A percentile compares a stretch with the other conserved stretches of the same genome.
Evolutionary conservation across 2,113 vertebrate genomes (phyloP).

Genomic region (Conger conger): DNA sequence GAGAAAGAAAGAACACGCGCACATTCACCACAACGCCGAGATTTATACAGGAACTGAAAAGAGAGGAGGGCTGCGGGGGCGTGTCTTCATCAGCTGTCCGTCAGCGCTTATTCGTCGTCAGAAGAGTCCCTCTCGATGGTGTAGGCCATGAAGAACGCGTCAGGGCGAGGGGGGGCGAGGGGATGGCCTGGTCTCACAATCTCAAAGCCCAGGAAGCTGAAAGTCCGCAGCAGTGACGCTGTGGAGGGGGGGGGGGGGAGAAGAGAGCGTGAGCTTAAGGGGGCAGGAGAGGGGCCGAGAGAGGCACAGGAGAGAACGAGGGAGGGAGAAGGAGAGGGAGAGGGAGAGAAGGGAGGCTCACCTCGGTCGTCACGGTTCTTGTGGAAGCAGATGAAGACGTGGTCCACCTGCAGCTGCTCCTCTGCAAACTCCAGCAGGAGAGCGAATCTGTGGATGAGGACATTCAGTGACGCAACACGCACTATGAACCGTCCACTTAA

Average conservation of each 20-base stretch:
- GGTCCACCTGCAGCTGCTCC: conserved; percentile 86
- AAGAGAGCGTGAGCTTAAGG: background rate
- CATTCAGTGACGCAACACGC: background rate
- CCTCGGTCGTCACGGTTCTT: conserved; percentile 95
- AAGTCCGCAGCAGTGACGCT: conserved; percentile 92
- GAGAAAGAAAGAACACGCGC: conserved; percentile 25
- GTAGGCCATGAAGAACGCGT: conserved; percentile 99
- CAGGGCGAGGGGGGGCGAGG: conserved; percentile 94
- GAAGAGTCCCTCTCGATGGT: conserved; percentile 92
- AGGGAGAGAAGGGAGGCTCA: conserved; percentile 45
- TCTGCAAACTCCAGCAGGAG: conserved; percentile 94
- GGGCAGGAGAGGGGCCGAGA: background rate
- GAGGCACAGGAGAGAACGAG: background rate
- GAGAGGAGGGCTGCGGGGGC: conserved; percentile 28
- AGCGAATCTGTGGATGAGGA: conserved; percentile 73
- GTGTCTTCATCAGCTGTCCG: conserved; percentile 1
- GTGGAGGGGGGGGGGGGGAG: conserved; percentile 29
- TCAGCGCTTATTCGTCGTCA: conserved; percentile 78
- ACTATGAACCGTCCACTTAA: no score
- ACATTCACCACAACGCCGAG: conserved; percentile 46
- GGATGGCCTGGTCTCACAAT: conserved; percentile 99
- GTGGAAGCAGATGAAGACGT: conserved; percentile 95
- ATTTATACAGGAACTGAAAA: conserved; percentile 39
- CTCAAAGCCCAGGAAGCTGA: conserved; percentile 99
- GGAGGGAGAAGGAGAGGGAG: background rate